Base-by-base conservation (phyloP, 2,888 invertebrate species). In the Habroteleia sp. region DNA sequence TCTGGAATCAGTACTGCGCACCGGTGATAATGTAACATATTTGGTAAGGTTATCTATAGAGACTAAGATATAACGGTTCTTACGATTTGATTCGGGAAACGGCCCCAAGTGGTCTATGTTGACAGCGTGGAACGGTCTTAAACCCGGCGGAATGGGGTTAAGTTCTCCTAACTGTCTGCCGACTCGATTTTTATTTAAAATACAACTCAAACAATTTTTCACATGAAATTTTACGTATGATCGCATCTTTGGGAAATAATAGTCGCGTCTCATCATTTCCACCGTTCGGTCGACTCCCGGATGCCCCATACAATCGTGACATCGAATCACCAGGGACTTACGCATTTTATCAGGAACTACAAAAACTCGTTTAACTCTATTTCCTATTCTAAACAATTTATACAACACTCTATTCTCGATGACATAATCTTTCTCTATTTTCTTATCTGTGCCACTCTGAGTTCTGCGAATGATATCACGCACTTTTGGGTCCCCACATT, bases 221-320 rank as follows among this genome's bases (percentile, higher is more conserved):
- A 37, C 14, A 14, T 37, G 37, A 7, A 37, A 37, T 7, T 37
- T 37, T 5, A 37, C 14, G 16, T 16, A 37, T 11, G 20, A 3
- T 27, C 10, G 1, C 16, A 82, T 10, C 39, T 13, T 4, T 54
- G 8, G 1, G 7, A 37, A 37, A 16, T 37, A 37, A 16, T 7
- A 37, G 1, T 16, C 6, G 1, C n/a, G 5, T 6, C 29, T 17
- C 5, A 80, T 25, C 20, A 14, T 10, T 4, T 27, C 20, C 0
- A 56, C 14, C 1, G 54, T 44, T n/a, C 48, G 14, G 6, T 68
- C 68, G 1, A 68, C 14, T 1, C 58, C 68, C 5, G 46, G 46
- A 20, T 68, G 48, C 11, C 68, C 48, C 5, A 37, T 13, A 0
- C 52, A 14, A 29, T 82, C 78, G 31, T 79, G 80, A 14, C 42